Evolutionary conservation across 1,140 invertebrate species (phyloP).

Genomic region (Zeugodacus cucurbitae): DNA sequence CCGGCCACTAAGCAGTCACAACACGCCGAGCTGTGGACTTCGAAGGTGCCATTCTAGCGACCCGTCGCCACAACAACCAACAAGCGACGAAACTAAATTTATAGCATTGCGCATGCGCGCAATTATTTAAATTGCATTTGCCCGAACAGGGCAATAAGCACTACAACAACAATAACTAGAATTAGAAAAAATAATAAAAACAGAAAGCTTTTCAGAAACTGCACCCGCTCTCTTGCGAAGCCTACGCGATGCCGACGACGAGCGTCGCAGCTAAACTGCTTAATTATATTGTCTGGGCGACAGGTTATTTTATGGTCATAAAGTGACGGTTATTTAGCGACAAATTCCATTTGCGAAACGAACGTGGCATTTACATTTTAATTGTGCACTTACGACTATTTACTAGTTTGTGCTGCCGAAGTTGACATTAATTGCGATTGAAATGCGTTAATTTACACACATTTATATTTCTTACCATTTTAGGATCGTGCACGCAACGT

Average conservation of each 20-base stretch:
- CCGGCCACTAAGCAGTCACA: background rate
- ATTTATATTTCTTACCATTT: constrained; percentile 45
- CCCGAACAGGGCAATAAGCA: background rate
- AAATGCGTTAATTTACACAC: background rate
- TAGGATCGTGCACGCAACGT: constrained; percentile 85
- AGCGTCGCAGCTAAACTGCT: background rate
- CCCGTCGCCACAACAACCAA: background rate
- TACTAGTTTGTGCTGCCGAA: background rate
- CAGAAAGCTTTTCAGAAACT: background rate
- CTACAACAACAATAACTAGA: background rate
- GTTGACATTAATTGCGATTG: background rate
- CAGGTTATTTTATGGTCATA: constrained; percentile 35
- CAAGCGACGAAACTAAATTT: constrained; percentile 8
- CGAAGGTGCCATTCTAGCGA: background rate
- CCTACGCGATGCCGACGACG: background rate
- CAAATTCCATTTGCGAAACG: background rate
- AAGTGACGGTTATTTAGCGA: constrained; percentile 14
- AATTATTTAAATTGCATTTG: constrained; percentile 32
- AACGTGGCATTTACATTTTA: constrained; percentile 22
- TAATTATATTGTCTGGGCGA: constrained; percentile 21
- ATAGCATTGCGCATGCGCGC: constrained; percentile 29
- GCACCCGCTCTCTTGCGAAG: background rate
- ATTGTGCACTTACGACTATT: background rate
- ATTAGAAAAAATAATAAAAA: background rate
- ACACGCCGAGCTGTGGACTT: background rate